Percentiles rank a stretch among this genome's conserved stretches.
Conservation (phyloP, 2,113 vertebrate genomes). For the Pleuronectes platessa region DNA sequence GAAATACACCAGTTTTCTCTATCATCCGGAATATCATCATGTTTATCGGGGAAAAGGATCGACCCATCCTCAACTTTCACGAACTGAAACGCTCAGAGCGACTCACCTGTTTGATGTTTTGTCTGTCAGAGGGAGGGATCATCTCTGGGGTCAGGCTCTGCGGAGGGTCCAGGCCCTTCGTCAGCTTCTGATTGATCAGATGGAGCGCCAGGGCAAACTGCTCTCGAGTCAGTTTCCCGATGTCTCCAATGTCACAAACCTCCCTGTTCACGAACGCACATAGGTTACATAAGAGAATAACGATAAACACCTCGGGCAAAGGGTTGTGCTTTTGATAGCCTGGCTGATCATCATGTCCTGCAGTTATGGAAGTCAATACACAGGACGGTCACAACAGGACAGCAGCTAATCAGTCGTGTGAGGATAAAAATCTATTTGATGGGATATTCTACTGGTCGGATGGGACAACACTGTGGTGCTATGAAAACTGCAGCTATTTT, state of each 20-base stretch:
- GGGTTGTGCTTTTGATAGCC: slow-evolving; percentile 30
- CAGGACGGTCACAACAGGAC: slow-evolving; percentile 14
- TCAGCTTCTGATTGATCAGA: slow-evolving; percentile 95
- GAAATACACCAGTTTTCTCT: neutral
- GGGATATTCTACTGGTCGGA: neutral
- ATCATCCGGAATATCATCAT: neutral
- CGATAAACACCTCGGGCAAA: slow-evolving; percentile 60
- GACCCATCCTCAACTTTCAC: neutral
- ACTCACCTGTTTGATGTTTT: slow-evolving; percentile 86
- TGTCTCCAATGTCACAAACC: slow-evolving; percentile 94
- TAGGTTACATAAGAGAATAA: slow-evolving; percentile 56
- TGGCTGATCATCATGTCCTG: slow-evolving; percentile 18
- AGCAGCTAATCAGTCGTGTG: slow-evolving; percentile 18
- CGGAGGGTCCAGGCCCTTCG: slow-evolving; percentile 93
- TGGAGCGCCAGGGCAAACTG: slow-evolving; percentile 97
- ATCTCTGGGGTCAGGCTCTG: slow-evolving; percentile 92
- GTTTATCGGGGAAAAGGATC: neutral
- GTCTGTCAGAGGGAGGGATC: slow-evolving; percentile 94
- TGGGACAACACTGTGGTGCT: slow-evolving; percentile 3
- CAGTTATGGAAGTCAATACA: slow-evolving; percentile 28
- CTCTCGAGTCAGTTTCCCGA: slow-evolving; percentile 94
- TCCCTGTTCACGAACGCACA: slow-evolving; percentile 83
- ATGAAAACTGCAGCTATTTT: neutral
- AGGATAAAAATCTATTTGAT: slow-evolving; percentile 56
- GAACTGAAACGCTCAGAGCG: accelerated